Base-by-base conservation (phyloP, 2,888 invertebrate genomes). In the Thera britannica region DNA sequence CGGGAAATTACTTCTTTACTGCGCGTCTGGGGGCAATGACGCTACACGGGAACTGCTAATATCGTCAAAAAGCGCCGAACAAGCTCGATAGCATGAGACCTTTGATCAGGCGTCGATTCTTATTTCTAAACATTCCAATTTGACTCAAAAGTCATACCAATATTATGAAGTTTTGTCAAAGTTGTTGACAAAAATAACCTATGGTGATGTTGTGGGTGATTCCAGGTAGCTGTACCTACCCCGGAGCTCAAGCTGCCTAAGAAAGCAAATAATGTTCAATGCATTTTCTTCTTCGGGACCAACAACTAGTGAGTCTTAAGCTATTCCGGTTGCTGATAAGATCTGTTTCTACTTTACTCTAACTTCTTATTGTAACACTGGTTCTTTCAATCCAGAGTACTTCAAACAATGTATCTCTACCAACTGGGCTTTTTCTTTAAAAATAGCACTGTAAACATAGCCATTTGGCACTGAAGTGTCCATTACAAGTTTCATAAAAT, bases 211-310 rank as follows among this genome's bases (percentile, higher is more conserved):
- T 72, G 70, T 79, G 75, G 71, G 86, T 80, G 83, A 87, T 94
- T 94, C 83, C 94, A 98, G 98, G 96, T 98, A 82, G 96, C 97
- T 51, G 95, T 96, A 77, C 97, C 98, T 9, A 96, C 96, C 58
- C 95, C 96, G 67, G 97, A 97, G 83, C 92, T 97, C 85, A 96
- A 95, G 84, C 96, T 96, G 34, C 95, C 96, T 34, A 96, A 96
- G 80, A 97, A 97, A 86, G 96, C 97, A 76, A 95, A 81, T 51
- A 95, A 96, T 70, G 86, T 95, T 59, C 97, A 97, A 83, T 98
- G 98, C 92, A 97, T 99, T 75, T 98, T 96, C 92, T 99, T 98
- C 94, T 98, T 98, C 90, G 98, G 98, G 66, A 96, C 97, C n/a
- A 97, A 98, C 81, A 98, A 98, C 88, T 98, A 97, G 98, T 98